A percentile compares a stretch with the other conserved stretches of the same genome.
These are phyloP conservation scores for Myathropa florea DNA, from an alignment of 2,888 invertebrate species.

Conservation along the genomic window DNA sequence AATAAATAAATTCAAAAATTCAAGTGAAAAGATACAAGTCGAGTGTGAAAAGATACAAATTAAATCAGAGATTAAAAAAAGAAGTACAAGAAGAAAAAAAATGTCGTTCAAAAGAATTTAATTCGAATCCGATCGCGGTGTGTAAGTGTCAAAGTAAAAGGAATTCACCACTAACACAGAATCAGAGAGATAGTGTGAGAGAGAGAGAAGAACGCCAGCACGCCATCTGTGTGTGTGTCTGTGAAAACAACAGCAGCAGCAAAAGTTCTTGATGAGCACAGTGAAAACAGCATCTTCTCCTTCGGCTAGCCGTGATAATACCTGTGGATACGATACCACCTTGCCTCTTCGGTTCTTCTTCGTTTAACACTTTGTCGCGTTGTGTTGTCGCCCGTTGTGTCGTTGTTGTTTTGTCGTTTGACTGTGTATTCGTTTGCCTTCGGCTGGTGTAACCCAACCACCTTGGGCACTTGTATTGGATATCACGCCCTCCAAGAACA, in stretches of 20 bases:
- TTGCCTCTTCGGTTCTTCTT: conserved; percentile 49
- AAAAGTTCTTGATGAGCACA: conserved; percentile 52
- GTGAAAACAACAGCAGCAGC: not conserved
- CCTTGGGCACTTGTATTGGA: conserved; percentile 62
- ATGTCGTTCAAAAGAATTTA: conserved; percentile 58
- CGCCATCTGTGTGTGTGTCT: conserved; percentile 6
- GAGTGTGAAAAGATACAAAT: not conserved
- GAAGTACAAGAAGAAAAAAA: conserved; percentile 3
- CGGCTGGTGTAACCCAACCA: conserved; percentile 16
- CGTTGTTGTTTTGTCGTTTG: conserved; percentile 22
- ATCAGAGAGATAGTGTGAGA: not conserved
- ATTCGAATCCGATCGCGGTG: conserved; percentile 28
- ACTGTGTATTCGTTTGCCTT: conserved; percentile 10
- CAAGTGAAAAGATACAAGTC: not conserved
- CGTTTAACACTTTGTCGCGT: conserved; percentile 11
- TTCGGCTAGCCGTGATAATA: conserved; percentile 13
- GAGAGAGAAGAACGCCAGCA: not conserved
- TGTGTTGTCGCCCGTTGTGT: not conserved
- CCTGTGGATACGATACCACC: not conserved
- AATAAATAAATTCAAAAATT: not conserved
- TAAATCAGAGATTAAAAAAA: not conserved
- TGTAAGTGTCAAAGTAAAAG: conserved; percentile 70
- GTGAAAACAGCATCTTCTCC: conserved; percentile 36
- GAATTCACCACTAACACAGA: conserved; percentile 62
- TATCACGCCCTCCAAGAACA: conserved; percentile 68